phyloP scores from a whole-genome alignment of 2,797 vertebrate genomes.

The Microchirus variegatus region DNA sequence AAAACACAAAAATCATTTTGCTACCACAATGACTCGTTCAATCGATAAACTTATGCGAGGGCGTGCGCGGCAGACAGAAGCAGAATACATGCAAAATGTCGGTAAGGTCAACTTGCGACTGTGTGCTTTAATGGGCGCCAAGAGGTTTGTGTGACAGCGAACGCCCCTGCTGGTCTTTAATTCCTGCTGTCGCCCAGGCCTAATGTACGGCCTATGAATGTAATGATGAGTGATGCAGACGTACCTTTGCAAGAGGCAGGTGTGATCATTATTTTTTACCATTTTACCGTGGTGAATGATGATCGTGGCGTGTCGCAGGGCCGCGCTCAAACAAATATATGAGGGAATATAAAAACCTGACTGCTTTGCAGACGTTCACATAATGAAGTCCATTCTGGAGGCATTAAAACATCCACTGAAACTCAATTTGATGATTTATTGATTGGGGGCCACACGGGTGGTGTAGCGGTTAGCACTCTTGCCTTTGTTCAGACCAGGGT shows the following conservation, averaged over 20 bases:
- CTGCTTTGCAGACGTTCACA: not conserved
- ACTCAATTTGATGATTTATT: not conserved
- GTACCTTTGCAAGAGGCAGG: not conserved
- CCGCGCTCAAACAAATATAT: not conserved
- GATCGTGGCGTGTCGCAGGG: not conserved
- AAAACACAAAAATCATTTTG: not conserved
- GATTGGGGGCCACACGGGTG: no score
- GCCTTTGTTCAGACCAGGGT: no score
- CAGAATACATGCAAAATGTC: slow-evolving; percentile 54
- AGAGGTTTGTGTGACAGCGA: slow-evolving; percentile 3
- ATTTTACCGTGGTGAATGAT: not conserved
- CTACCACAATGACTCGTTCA: slow-evolving; percentile 27
- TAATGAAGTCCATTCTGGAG: not conserved
- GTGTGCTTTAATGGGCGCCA: slow-evolving; percentile 25
- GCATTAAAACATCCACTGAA: not conserved
- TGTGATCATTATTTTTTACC: slow-evolving; percentile 5
- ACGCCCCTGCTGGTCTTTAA: slow-evolving; percentile 25
- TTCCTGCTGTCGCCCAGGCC: slow-evolving; percentile 8
- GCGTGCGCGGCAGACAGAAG: slow-evolving; percentile 30
- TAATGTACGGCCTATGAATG: slow-evolving; percentile 20
- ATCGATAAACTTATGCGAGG: slow-evolving; percentile 41
- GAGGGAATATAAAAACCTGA: not conserved
- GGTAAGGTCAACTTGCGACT: slow-evolving; percentile 27
- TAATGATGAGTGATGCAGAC: not conserved
- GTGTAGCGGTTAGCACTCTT: not conserved